These are phyloP conservation scores for Xenus cinereus DNA, from an alignment of 2,113 vertebrate genomes.

Conservation along the genomic window DNA sequence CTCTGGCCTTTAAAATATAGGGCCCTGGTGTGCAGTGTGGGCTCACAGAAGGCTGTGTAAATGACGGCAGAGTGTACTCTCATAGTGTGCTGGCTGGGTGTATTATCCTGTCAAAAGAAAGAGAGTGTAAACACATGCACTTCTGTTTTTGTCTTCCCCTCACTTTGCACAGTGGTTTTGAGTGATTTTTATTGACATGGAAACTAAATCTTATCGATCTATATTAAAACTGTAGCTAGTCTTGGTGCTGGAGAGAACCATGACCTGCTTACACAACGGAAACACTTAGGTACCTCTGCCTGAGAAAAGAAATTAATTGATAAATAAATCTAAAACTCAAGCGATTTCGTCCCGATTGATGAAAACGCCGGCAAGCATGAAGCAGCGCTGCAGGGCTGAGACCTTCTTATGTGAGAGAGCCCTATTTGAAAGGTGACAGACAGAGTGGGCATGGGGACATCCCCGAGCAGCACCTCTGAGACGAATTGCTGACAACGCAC, in stretches of 20 bases:
- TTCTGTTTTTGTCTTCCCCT: background rate
- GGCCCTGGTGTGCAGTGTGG: background rate
- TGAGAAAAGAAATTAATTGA: background rate
- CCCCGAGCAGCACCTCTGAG: background rate
- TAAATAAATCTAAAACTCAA: background rate
- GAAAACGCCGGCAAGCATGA: background rate
- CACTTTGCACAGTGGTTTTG: background rate
- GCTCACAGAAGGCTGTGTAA: background rate
- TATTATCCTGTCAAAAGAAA: background rate
- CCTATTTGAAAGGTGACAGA: background rate
- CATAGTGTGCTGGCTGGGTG: background rate
- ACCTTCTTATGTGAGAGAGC: background rate
- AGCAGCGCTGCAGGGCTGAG: background rate
- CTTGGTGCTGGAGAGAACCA: background rate
- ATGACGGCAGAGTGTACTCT: background rate
- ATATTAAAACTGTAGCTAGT: constrained; percentile 2
- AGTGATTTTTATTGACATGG: background rate
- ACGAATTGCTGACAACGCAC: background rate
- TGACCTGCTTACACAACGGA: background rate
- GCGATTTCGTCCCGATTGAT: background rate
- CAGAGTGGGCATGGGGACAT: background rate
- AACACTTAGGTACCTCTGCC: background rate
- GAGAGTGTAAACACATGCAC: background rate
- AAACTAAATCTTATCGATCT: background rate
- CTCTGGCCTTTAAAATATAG: background rate